phyloP scores from a whole-genome alignment of 1,140 invertebrate species.

The Hylaeus anthracinus region DNA sequence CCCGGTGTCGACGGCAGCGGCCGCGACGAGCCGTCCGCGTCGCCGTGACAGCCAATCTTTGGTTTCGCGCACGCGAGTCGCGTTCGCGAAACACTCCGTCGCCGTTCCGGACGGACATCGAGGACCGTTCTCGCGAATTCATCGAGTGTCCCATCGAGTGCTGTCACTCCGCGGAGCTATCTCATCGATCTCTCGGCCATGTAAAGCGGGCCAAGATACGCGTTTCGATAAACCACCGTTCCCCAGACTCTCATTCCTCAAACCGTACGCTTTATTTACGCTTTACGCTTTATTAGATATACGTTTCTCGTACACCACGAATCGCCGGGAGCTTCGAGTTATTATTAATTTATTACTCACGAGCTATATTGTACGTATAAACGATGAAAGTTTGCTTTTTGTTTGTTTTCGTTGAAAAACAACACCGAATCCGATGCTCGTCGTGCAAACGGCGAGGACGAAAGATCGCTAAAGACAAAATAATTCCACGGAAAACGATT shows the following conservation, averaged over 20 bases:
- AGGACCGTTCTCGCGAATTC: conserved; percentile 39
- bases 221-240: conserved; percentile 35
- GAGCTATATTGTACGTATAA: too few species aligned
- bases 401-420: too few species aligned
- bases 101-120: conserved; percentile 18
- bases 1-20: conserved; percentile 19
- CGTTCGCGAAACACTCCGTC: neutral
- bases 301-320: conserved; percentile 19
- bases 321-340: too few species aligned
- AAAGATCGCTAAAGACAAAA: too few species aligned
- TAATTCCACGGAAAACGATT: neutral
- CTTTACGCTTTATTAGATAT: neutral
- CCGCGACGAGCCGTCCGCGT: conserved; percentile 5
- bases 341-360: too few species aligned
- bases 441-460: too few species aligned
- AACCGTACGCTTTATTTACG: too few species aligned
- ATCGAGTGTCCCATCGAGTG: conserved; percentile 45
- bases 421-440: too few species aligned
- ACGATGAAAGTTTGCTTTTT: too few species aligned
- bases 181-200: conserved; percentile 31
- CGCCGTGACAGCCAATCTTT: conserved; percentile 3
- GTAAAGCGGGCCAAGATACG: conserved; percentile 51
- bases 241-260: neutral
- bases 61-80: neutral
- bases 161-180: conserved; percentile 35